These are phyloP conservation scores for Lynx canadensis DNA, from an alignment of 2,113 vertebrate genomes.

Conservation along the genomic window DNA sequence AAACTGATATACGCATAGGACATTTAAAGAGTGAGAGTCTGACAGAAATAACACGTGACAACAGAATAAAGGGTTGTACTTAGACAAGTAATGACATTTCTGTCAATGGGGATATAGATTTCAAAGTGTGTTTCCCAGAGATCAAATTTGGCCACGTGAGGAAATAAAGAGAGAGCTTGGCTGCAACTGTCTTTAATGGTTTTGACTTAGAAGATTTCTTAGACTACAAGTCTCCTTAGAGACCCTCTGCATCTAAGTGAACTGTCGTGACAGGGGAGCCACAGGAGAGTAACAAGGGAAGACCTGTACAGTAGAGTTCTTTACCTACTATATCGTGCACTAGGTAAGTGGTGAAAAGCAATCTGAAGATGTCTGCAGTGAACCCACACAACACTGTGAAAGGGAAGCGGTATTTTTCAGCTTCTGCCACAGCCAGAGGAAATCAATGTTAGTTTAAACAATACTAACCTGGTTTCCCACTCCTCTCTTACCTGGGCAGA, in stretches of 20 bases:
- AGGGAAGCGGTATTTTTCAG: background rate
- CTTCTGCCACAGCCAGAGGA: background rate
- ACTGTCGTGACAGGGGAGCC: background rate
- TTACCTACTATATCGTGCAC: background rate
- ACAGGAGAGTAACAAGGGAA: background rate
- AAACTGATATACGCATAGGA: background rate
- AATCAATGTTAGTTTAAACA: background rate
- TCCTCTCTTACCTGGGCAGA: background rate
- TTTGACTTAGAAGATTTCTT: background rate
- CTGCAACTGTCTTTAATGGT: background rate
- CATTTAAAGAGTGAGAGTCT: background rate
- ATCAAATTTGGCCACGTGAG: background rate
- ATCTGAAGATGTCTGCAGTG: background rate
- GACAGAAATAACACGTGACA: background rate
- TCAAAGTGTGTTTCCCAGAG: background rate
- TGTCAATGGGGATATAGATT: background rate
- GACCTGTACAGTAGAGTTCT: fast-evolving
- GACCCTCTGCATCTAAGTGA: background rate
- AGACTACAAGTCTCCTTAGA: background rate
- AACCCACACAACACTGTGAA: background rate
- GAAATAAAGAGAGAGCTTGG: background rate
- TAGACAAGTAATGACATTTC: background rate
- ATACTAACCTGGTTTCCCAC: background rate
- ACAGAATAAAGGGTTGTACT: background rate
- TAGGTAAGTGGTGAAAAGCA: background rate